A percentile compares a stretch with the other conserved stretches of the same genome.
Evolutionary conservation across 2,797 vertebrate genomes (phyloP).

Genomic region (Petrocephalus sullivani): DNA sequence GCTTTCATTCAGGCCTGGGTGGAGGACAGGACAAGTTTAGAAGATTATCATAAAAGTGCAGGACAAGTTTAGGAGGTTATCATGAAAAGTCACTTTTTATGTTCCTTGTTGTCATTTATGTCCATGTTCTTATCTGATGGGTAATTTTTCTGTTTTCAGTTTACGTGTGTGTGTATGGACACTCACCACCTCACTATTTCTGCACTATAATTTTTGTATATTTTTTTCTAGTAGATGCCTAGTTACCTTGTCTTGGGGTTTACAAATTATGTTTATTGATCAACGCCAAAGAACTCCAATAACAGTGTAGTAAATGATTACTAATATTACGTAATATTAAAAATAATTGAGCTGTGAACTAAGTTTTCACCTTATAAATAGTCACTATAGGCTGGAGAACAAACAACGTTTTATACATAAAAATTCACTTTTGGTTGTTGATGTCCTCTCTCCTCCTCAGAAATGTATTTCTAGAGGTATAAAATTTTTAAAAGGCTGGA

Average conservation of each 20-base stretch:
- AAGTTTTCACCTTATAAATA: neutral
- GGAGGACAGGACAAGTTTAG: conserved; percentile 26
- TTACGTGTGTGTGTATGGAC: neutral
- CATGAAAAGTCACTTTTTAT: neutral
- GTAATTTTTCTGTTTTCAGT: neutral
- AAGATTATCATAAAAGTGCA: too few relatives aligned
- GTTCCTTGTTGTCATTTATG: neutral
- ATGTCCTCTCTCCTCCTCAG: neutral
- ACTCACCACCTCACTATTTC: neutral
- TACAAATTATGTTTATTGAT: neutral
- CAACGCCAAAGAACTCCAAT: neutral
- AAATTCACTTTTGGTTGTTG: neutral
- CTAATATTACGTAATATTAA: neutral
- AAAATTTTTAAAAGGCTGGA: neutral
- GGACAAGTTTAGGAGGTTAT: conserved; percentile 41
- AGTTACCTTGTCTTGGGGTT: neutral
- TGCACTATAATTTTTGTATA: neutral
- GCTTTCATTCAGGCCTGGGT: conserved; percentile 64
- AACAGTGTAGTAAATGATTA: neutral
- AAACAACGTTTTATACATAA: neutral
- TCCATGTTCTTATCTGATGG: neutral
- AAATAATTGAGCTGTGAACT: neutral
- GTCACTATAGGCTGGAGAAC: neutral
- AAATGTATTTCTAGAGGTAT: neutral
- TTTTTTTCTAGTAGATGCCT: neutral